Base-by-base conservation (phyloP, 2,113 vertebrate species). In the Chloropsis cyanopogon region DNA sequence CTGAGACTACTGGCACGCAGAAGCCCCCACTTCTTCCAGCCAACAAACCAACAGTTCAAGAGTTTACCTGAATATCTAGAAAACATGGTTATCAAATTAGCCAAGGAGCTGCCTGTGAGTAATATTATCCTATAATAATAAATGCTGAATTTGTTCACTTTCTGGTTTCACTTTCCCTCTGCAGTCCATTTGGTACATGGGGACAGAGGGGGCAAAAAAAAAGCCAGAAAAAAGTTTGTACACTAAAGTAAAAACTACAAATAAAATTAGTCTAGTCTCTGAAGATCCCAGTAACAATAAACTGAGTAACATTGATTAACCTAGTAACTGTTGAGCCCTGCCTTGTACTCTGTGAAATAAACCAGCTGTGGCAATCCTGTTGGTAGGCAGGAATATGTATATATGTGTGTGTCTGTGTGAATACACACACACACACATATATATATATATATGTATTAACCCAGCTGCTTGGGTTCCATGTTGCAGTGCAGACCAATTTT, bases 11-110 rank as follows among this genome's bases (percentile, higher is more conserved):
- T 99, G 71, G 99, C 99, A 79, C 98, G 99, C 75, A 98, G 99
- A 95, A 99, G 99, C 95, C 99, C 99, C 12, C 99, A 99, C 96
- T 99, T 99, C 96, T 99, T 99, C 96, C 99, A 99, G 91, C 99
- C 99, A 63, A 99, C 99, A 44, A 99, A 99, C 91, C 99, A 99
- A 92, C 99, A 99, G 21, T 99, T 99, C 97, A 99, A 99, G 96
- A 99, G 99, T 96, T 98, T 99, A 95, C 99, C 99, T 17, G 99
- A 99, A 41, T 99, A 99, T 91, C 98, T 99, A 14, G 99, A 99
- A 97, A 99, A 99, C 94, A 99, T 99, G 99, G 99, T 99, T 93
- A 99, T 99, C 98, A 99, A 99, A 92, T 97, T 99, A 97, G 99
- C 99, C 90, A 99, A 99, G 97, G 99, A 99, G 79, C 98, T 99